Evolutionary conservation across 2,797 vertebrate genomes (phyloP).

Genomic region (Tiaroga cobitis): DNA sequence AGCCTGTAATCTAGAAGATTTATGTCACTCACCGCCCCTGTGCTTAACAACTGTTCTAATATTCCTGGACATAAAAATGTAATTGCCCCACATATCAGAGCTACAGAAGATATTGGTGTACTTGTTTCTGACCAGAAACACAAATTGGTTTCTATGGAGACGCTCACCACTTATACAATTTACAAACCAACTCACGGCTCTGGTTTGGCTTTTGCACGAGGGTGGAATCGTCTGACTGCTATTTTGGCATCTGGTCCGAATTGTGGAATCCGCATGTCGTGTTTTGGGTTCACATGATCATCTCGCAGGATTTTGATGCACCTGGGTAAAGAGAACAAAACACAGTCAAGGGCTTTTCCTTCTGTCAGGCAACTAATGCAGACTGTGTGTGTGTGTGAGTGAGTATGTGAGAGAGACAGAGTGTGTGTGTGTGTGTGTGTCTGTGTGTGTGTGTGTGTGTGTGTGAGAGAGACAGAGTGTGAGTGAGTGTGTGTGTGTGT

Average conservation of each 20-base stretch:
- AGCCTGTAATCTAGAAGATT: slow-evolving; percentile 79
- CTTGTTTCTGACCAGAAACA: slow-evolving; percentile 75
- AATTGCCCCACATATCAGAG: slow-evolving; percentile 74
- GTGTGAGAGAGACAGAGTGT: too few relatives aligned
- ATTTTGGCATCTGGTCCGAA: slow-evolving; percentile 43
- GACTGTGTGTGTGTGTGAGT: too few relatives aligned
- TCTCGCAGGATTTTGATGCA: slow-evolving; percentile 1
- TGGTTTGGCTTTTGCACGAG: slow-evolving; percentile 61
- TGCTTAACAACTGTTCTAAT: slow-evolving; percentile 79
- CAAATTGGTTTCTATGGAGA: slow-evolving; percentile 73
- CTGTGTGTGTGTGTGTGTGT: too few relatives aligned
- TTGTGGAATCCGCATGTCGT: slow-evolving; percentile 25
- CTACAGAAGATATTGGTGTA: slow-evolving; percentile 70
- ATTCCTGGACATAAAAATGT: slow-evolving; percentile 76
- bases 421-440: too few relatives aligned
- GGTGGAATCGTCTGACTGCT: slow-evolving; percentile 36
- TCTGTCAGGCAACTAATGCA: background rate
- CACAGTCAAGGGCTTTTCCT: background rate
- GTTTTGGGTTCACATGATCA: background rate
- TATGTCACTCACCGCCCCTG: slow-evolving; percentile 71
- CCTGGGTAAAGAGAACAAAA: slow-evolving; percentile 3
- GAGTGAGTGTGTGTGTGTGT: too few relatives aligned
- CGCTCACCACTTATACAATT: slow-evolving; percentile 70
- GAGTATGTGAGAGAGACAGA: too few relatives aligned
- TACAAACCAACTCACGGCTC: slow-evolving; percentile 63